Conservation (phyloP, 30 jellyfish, hydroid and myxozoan genomes). For the Aurelia sp. region DNA sequence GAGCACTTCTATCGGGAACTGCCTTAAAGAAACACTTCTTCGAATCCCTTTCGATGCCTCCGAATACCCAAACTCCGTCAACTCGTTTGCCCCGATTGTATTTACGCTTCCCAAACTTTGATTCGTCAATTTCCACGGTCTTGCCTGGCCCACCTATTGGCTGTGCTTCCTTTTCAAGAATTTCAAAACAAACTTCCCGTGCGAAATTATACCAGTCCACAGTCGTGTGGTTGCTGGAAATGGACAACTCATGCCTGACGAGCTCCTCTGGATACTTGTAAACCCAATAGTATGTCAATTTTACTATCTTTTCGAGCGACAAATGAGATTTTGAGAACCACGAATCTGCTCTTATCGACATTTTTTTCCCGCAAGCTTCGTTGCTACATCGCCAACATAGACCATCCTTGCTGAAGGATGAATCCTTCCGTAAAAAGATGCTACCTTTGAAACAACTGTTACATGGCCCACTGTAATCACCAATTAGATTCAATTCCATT, state of each 20-base stretch:
- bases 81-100: too few relatives aligned
- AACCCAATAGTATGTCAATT: constrained; percentile 4
- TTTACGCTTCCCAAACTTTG: too few relatives aligned
- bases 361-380: constrained; percentile 7
- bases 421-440: background rate
- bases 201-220: constrained; percentile 4
- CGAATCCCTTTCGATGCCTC: too few relatives aligned
- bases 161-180: background rate
- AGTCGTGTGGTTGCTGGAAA: background rate
- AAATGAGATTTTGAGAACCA: background rate
- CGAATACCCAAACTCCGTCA: too few relatives aligned
- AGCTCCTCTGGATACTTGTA: constrained; percentile 3
- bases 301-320: background rate
- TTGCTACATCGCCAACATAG: constrained; percentile 8
- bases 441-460: too few relatives aligned
- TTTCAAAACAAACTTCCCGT: background rate
- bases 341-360: background rate
- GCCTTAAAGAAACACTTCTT: too few relatives aligned
- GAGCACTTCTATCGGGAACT: background rate
- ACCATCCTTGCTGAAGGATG: constrained; percentile 3
- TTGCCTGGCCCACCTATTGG: too few relatives aligned
- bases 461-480: too few relatives aligned
- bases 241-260: background rate
- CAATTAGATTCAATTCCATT: too few relatives aligned
- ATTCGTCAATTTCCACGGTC: too few relatives aligned